These are phyloP conservation scores for Loripinus fragilis DNA, from an alignment of 2,888 invertebrate species.

Conservation along the genomic window DNA sequence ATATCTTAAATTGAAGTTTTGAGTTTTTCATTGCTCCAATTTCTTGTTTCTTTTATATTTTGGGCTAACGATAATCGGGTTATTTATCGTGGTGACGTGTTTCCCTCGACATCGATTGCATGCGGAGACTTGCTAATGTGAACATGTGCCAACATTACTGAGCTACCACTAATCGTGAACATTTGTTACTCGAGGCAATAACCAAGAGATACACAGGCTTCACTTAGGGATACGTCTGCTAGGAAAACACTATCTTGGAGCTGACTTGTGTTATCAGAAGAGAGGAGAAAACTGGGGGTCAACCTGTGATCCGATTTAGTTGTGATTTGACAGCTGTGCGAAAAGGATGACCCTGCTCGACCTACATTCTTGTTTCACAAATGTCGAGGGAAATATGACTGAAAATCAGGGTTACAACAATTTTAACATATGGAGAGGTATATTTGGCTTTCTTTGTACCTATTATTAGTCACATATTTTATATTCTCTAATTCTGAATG, in stretches of 20 bases:
- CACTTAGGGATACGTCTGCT: constrained; percentile 64
- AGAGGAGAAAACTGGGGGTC: constrained; percentile 45
- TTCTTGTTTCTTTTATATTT: constrained; percentile 31
- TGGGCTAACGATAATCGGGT: constrained; percentile 49
- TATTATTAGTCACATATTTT: constrained; percentile 25
- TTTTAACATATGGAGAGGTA: constrained; percentile 77
- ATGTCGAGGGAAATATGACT: constrained; percentile 71
- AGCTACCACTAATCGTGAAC: constrained; percentile 70
- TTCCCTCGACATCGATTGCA: constrained; percentile 71
- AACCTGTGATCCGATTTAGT: constrained; percentile 50
- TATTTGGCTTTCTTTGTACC: constrained; percentile 61
- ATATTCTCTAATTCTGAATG: background rate
- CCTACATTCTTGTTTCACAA: constrained; percentile 74
- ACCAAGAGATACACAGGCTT: constrained; percentile 62
- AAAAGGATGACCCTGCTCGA: constrained; percentile 76
- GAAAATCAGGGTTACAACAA: constrained; percentile 70
- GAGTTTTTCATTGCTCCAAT: constrained; percentile 38
- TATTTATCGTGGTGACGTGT: constrained; percentile 55
- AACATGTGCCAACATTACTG: constrained; percentile 73
- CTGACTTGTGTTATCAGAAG: constrained; percentile 20
- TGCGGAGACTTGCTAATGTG: constrained; percentile 78
- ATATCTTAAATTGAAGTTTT: constrained; percentile 46
- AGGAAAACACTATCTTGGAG: constrained; percentile 56
- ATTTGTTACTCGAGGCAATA: constrained; percentile 60
- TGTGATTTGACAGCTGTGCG: constrained; percentile 62